Conservation (phyloP, 2,888 invertebrate species). For the Drosophila vallismaia region DNA sequence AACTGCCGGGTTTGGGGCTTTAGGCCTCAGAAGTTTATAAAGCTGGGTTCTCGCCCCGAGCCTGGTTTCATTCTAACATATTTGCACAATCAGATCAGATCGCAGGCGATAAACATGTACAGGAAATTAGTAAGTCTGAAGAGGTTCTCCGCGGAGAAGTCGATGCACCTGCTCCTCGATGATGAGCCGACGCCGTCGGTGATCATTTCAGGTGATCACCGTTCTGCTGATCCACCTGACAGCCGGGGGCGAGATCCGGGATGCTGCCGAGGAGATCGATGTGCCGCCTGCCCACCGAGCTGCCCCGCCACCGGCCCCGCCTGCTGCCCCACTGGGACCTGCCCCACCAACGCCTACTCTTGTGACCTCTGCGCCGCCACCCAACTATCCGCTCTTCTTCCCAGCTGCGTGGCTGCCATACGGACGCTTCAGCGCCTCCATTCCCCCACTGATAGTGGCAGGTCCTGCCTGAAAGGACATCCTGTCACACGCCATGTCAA, state of each 20-base stretch:
- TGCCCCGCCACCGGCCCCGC: constrained; percentile 39
- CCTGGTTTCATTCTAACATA: constrained; percentile 65
- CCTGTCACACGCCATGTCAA: constrained; percentile 38
- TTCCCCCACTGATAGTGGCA: constrained; percentile 45
- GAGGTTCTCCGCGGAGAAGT: constrained; percentile 39
- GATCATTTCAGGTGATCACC: constrained; percentile 59
- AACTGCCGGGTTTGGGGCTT: constrained; percentile 21
- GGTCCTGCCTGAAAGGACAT: constrained; percentile 44
- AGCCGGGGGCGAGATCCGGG: constrained; percentile 59
- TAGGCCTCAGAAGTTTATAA: constrained; percentile 63
- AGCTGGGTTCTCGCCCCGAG: constrained; percentile 51
- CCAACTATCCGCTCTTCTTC: constrained; percentile 60
- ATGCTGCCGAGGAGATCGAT: constrained; percentile 69
- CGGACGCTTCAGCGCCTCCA: constrained; percentile 60
- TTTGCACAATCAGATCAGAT: constrained; percentile 45
- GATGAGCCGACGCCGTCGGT: constrained; percentile 48
- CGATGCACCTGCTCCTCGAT: constrained; percentile 33
- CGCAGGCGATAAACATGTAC: constrained; percentile 67
- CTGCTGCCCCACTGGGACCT: constrained; percentile 11
- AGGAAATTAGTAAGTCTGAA: constrained; percentile 79
- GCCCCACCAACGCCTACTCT: constrained; percentile 22
- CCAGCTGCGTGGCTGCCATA: constrained; percentile 85
- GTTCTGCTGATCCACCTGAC: constrained; percentile 5
- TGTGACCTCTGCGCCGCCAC: constrained; percentile 56
- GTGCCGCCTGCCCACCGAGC: constrained; percentile 64